Evolutionary conservation across 2,888 invertebrate species (phyloP).

Genomic region (Colostygia pectinataria): DNA sequence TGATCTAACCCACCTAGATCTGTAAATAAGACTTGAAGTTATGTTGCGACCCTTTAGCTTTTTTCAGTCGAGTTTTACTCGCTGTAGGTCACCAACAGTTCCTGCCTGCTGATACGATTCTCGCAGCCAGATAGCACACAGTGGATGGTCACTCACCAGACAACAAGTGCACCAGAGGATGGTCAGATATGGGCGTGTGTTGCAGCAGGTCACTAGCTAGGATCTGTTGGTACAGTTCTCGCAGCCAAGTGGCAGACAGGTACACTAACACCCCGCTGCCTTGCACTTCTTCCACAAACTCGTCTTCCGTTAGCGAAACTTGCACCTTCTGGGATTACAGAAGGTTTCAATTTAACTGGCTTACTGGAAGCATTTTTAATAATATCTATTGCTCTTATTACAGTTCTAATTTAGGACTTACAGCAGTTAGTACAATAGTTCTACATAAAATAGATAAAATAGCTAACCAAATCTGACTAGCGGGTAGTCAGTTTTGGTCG

Average conservation of each 20-base stretch:
- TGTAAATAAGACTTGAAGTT: slow-evolving; percentile 42
- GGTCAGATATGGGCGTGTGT: slow-evolving; percentile 86
- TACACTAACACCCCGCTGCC: slow-evolving; percentile 96
- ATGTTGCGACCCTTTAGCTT: not conserved
- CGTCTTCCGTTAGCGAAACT: slow-evolving; percentile 89
- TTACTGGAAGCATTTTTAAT: no score
- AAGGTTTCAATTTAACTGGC: no score
- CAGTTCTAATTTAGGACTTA: no score
- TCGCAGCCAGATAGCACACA: no score
- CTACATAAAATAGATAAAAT: no score
- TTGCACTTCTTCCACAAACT: slow-evolving; percentile 96
- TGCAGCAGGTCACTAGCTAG: slow-evolving; percentile 88
- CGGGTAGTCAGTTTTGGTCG: no score
- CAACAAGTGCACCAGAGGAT: slow-evolving; percentile 88
- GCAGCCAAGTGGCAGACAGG: slow-evolving; percentile 95
- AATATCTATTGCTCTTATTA: no score
- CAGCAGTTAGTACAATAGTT: no score
- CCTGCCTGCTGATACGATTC: no score
- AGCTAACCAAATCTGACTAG: no score
- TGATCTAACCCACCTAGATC: slow-evolving; percentile 93
- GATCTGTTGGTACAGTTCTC: slow-evolving; percentile 95
- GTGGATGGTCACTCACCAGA: slow-evolving; percentile 88
- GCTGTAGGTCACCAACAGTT: no score
- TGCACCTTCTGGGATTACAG: slow-evolving; percentile 46
- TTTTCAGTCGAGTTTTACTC: no score